phyloP scores from a whole-genome alignment of 2,888 invertebrate genomes.

The Polymixis lichenea region DNA sequence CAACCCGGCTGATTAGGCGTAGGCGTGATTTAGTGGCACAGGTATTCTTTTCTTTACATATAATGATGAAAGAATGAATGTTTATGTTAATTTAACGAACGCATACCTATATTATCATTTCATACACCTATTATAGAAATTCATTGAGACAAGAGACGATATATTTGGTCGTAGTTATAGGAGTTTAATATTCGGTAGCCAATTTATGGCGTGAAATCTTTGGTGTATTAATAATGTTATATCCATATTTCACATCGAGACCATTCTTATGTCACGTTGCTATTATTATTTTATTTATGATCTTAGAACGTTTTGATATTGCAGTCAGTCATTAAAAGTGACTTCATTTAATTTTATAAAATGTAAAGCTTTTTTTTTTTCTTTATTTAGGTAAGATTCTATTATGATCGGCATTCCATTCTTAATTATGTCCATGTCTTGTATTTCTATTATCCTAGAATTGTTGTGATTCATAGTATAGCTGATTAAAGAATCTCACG shows the following conservation, averaged over 20 bases:
- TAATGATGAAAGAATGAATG: conserved; percentile 60
- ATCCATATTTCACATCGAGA: conserved; percentile 30
- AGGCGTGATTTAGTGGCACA: conserved; percentile 72
- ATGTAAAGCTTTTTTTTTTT: not conserved
- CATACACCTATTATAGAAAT: conserved; percentile 51
- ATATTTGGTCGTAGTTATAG: conserved; percentile 17
- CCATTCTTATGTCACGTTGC: conserved; percentile 19
- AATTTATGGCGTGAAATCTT: conserved; percentile 41
- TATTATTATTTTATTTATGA: conserved; percentile 16
- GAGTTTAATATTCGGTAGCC: conserved; percentile 46
- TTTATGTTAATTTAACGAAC: conserved; percentile 63
- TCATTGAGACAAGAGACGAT: conserved; percentile 36
- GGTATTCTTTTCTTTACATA: conserved; percentile 70
- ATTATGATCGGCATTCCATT: conserved; percentile 9
- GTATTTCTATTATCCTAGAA: not conserved
- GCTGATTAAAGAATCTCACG: conserved; percentile 22
- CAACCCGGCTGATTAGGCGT: conserved; percentile 70
- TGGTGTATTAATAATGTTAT: conserved; percentile 18
- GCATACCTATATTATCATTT: conserved; percentile 45
- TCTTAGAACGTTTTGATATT: not conserved
- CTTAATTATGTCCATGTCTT: not conserved
- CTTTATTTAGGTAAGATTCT: not conserved
- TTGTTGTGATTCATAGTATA: not conserved
- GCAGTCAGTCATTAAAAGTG: not conserved
- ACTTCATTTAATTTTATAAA: not conserved